A percentile compares a stretch with the other conserved stretches of the same genome.
Evolutionary conservation across 2,888 invertebrate species (phyloP).

Genomic region (Tribolium freemani): DNA sequence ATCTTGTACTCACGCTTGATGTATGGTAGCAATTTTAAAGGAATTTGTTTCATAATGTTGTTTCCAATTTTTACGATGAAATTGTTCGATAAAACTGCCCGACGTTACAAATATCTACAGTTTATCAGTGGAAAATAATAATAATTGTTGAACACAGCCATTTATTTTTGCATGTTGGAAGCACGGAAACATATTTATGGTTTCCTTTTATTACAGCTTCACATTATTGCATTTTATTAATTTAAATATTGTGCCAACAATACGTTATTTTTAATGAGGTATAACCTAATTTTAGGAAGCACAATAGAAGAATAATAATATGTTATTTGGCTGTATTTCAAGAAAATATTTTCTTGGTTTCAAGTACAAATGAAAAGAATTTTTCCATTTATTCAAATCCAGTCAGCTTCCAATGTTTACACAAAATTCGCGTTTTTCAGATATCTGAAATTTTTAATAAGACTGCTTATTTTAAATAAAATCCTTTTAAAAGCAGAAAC

Average conservation of each 20-base stretch:
- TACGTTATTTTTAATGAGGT: background rate
- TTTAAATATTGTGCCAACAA: background rate
- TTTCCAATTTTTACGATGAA: slow-evolving; percentile 18
- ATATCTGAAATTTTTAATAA: background rate
- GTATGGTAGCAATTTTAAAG: slow-evolving; percentile 22
- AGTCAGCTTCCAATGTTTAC: background rate
- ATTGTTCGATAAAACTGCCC: slow-evolving; percentile 2
- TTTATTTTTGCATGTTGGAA: slow-evolving; percentile 4
- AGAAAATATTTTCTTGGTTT: background rate
- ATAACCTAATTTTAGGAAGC: background rate
- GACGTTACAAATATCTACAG: background rate
- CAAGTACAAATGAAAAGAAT: background rate
- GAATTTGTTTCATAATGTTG: slow-evolving; percentile 25
- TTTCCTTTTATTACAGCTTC: slow-evolving; percentile 24
- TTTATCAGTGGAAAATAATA: slow-evolving; percentile 4
- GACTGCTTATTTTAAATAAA: background rate
- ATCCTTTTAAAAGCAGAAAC: too few species aligned
- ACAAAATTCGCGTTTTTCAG: background rate
- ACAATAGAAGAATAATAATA: background rate
- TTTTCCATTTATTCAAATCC: background rate
- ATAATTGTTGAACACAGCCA: slow-evolving; percentile 6
- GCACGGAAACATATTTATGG: slow-evolving; percentile 25
- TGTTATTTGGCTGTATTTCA: background rate
- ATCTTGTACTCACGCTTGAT: slow-evolving; percentile 19
- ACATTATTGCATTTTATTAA: slow-evolving; percentile 15